A percentile compares a stretch with the other conserved stretches of the same genome.
phyloP scores from a whole-genome alignment of 2,888 invertebrate genomes.

The Drosophila pseudotakahashii region DNA sequence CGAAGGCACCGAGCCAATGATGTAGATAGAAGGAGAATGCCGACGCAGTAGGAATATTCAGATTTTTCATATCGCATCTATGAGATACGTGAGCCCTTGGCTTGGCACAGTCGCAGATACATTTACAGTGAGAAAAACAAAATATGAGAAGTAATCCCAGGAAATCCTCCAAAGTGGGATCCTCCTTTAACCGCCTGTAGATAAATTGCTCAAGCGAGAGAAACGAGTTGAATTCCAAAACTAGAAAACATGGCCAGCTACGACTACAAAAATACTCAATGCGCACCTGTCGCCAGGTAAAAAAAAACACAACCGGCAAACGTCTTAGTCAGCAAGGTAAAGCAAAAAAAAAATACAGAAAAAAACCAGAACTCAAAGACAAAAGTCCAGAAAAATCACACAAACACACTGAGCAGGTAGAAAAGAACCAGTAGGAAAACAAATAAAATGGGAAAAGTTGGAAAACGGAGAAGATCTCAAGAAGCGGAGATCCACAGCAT shows the following conservation, averaged over 20 bases:
- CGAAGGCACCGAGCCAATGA: slow-evolving; percentile 23
- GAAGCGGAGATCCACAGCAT: slow-evolving; percentile 1
- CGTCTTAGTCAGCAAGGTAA: slow-evolving; percentile 48
- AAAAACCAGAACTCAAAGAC: slow-evolving; percentile 15
- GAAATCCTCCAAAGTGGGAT: slow-evolving; percentile 13
- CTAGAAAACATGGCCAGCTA: slow-evolving; percentile 16
- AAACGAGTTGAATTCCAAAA: slow-evolving; percentile 41
- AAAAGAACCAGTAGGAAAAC: slow-evolving; percentile 24
- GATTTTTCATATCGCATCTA: slow-evolving; percentile 40
- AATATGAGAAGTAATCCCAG: neutral
- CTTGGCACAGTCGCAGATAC: slow-evolving; percentile 15
- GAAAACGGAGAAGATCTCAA: slow-evolving; percentile 16
- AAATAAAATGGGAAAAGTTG: slow-evolving; percentile 41
- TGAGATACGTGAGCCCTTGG: slow-evolving; percentile 40
- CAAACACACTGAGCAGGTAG: slow-evolving; percentile 20
- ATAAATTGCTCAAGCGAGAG: slow-evolving; percentile 18
- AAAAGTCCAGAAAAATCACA: slow-evolving; percentile 38
- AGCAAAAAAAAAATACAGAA: slow-evolving; percentile 13
- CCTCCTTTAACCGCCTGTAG: slow-evolving; percentile 7
- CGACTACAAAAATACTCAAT: slow-evolving; percentile 25
- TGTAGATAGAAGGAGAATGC: slow-evolving; percentile 26
- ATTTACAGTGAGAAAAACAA: slow-evolving; percentile 10
- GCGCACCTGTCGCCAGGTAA: slow-evolving; percentile 69
- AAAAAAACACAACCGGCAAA: slow-evolving; percentile 48
- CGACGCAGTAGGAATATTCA: slow-evolving; percentile 28